Base-by-base conservation (phyloP, 2,888 invertebrate species). In the Apamea sordens region DNA sequence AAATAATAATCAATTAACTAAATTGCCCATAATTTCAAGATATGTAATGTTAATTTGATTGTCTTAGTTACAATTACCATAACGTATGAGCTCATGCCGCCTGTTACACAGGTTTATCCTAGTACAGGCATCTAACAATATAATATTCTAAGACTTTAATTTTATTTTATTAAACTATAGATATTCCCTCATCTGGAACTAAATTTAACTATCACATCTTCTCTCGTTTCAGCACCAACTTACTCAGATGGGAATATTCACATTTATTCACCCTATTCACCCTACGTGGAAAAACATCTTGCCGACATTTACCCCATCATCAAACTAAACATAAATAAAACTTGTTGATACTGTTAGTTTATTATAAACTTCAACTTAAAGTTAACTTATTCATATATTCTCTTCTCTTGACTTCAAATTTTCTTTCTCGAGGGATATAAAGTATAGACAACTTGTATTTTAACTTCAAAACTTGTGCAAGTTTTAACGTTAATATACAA, bases 331-430 rank as follows among this genome's bases (percentile, higher is more conserved):
- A 41, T 24, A 36, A n/a, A 77, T 44, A 64, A 65, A 64, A 82
- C 50, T 70, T 41, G 65, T 36, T 56, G 41, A 32, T 59, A 64
- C 28, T 28, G 18, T 61, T 64, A 41, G 44, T 76, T 71, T 67
- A 32, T 36, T 63, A 67, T 59, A 63, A 86, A 74, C 64, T 64
- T 83, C 10, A 47, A 71, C 59, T 56, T 44, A 56, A 78, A 59
- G 44, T 59, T 69, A 56, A 86, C 79, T 74, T 72, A 80, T 72
- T 84, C 83, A 80, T 74, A 80, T 63, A 69, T 76, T 80, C 64
- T 50, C 67, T 80, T 59, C 13, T 63, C 18, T 32, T 18, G 10
- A 59, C 32, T 76, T 70, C 53, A 77, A 83, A 56, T 87, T 87
- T 36, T 71, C 56, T 80, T 76, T 59, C 84, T 77, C 84, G 2